Conservation (phyloP, 2,113 vertebrate genomes). For the Cephalopterus ornatus region DNA sequence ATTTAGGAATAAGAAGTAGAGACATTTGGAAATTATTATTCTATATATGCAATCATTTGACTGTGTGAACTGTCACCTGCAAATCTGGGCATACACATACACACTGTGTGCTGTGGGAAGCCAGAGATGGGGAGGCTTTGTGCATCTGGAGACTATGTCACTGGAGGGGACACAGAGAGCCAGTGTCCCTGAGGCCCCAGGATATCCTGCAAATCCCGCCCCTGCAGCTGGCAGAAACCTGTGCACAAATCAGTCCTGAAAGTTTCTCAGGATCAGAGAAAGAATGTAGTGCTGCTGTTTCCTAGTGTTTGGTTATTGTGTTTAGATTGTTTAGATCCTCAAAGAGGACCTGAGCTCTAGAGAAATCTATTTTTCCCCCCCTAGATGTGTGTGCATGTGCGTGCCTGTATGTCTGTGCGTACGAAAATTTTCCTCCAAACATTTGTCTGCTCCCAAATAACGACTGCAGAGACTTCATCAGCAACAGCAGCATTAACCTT, state of each 20-base stretch:
- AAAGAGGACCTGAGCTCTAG: neutral
- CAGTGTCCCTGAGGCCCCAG: neutral
- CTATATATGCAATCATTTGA: neutral
- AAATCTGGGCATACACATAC: fast-evolving
- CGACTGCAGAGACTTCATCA: neutral
- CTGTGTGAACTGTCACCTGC: neutral
- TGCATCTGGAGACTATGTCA: neutral
- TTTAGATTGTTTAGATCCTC: neutral
- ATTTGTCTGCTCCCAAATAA: neutral
- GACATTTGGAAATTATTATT: neutral
- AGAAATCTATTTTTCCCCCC: neutral
- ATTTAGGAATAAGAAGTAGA: neutral
- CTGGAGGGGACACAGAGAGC: neutral
- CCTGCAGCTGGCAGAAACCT: neutral
- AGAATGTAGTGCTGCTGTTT: neutral
- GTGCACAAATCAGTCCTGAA: neutral
- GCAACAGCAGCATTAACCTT: neutral
- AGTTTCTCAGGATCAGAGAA: neutral
- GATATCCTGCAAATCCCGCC: neutral
- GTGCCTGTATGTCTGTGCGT: neutral
- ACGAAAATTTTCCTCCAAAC: neutral
- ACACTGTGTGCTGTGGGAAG: neutral
- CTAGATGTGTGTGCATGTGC: neutral
- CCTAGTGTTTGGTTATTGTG: neutral
- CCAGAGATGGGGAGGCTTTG: neutral